Evolutionary conservation across 2,797 vertebrate genomes (phyloP), one percentile per base, ranked within the genome.

Genomic region (Phylloscopus collybita): DNA sequence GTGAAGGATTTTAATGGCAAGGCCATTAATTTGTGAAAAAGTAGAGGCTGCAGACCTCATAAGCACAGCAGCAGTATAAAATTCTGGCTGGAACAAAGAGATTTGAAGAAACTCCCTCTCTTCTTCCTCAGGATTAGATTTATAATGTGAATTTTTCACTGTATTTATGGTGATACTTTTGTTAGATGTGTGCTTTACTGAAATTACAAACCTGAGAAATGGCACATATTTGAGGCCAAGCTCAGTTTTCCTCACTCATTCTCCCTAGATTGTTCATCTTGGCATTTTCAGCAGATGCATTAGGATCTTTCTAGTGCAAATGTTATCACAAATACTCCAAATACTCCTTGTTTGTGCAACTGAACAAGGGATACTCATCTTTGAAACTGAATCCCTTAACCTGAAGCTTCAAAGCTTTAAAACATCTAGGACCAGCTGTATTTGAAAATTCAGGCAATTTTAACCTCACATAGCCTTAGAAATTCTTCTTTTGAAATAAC

Each of bases 1-100:
- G 88, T 79, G 73, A 88, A 36, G 54, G 21, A 95, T 90, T 96
- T 96, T 92, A 88, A 76, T 60, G 53, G 84, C 27, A 57, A 87
- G 57, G 74, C 56, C 57, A 90, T 70, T 83, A 73, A 81, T 91
- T 59, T 4, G 0, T 51, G 60, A 40, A 60, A 83, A 75, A 67
- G n/a, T 13, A 64, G 18, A 49, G 12, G 17, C 59, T 94, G 47
- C 70, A 83, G 60, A 66, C 34, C 40, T 95, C 85, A 86, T 50
- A 95, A 90, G 32, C 32, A 50, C 17, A 80, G 26, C 34, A 79
- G 60, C 51, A 76, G 54, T 38, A 62, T 30, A 70, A 51, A 91
- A 76, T 11, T 50, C 60, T 75, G 51, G 8, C 45, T 80, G 62
- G 27, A 89, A 80, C 8, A 79, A 73, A 90, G 8, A 74, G 10